Evolutionary conservation across 2,113 vertebrate species (phyloP).

Genomic region (Eidolon helvum): DNA sequence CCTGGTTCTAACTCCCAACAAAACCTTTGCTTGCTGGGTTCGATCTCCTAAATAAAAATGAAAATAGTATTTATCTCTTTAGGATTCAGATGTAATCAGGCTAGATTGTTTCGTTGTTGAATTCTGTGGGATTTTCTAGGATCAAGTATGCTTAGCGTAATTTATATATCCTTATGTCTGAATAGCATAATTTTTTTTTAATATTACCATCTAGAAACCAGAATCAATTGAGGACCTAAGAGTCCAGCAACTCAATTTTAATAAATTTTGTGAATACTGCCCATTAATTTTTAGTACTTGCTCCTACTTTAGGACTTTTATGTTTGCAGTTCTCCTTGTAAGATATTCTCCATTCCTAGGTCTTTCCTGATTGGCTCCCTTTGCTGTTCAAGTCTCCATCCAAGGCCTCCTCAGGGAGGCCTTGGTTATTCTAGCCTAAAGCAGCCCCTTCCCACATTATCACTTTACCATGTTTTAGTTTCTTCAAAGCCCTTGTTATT

Average conservation of each 20-base stretch:
- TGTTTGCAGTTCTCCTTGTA: not conserved
- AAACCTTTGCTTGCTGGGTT: slow-evolving; percentile 27
- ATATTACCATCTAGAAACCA: slow-evolving; percentile 28
- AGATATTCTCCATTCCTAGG: not conserved
- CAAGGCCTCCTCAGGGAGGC: not conserved
- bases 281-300: slow-evolving; percentile 40
- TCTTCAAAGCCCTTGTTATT: not conserved
- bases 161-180: not conserved
- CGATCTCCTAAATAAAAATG: not conserved
- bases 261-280: not conserved
- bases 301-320: not conserved
- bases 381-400: not conserved
- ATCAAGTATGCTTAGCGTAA: not conserved
- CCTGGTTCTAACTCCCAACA: not conserved
- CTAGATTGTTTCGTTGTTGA: not conserved
- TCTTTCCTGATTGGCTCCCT: not conserved
- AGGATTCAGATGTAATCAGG: not conserved
- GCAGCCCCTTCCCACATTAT: not conserved
- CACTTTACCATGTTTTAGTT: not conserved
- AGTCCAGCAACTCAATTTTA: slow-evolving; percentile 7
- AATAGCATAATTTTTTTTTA: not conserved
- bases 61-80: slow-evolving; percentile 28
- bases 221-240: not conserved
- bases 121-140: slow-evolving; percentile 29
- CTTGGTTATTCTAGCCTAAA: not conserved